These are phyloP conservation scores for Apeltes quadracus DNA, from an alignment of 2,113 vertebrate species.

Conservation along the genomic window DNA sequence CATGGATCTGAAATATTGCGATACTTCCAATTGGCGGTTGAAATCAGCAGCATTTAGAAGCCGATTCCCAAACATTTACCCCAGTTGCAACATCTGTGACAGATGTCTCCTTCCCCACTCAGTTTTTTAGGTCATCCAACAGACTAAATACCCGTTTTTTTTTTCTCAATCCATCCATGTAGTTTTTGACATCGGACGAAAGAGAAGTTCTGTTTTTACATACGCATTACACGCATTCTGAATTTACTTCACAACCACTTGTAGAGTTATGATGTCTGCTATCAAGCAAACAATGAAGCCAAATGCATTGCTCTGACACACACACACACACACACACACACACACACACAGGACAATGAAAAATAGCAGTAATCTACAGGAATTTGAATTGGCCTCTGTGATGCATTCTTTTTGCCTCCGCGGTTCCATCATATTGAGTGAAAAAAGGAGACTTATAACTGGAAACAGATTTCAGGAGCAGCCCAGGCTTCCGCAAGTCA, in stretches of 20 bases:
- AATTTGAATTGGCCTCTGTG: constrained; percentile 71
- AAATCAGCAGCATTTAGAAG: not conserved
- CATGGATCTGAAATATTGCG: not conserved
- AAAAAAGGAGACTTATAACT: constrained; percentile 65
- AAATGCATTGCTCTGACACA: constrained; percentile 1
- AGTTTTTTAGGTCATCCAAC: not conserved
- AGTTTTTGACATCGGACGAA: not conserved
- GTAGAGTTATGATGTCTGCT: not conserved
- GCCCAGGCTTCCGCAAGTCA: constrained; percentile 54
- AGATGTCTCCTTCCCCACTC: not conserved
- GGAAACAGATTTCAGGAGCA: constrained; percentile 76
- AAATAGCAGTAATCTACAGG: constrained; percentile 53
- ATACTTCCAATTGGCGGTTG: constrained; percentile 2
- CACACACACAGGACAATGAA: constrained; percentile 38
- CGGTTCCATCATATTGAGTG: constrained; percentile 58
- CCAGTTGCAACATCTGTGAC: not conserved
- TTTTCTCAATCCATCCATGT: not conserved
- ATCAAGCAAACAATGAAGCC: not conserved
- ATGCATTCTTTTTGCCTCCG: constrained; percentile 59
- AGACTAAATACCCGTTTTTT: not conserved
- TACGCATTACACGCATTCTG: not conserved
- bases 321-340: not conserved
- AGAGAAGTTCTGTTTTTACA: not conserved
- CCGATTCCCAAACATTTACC: not conserved
- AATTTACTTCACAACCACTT: not conserved